Conservation (phyloP, 2,888 invertebrate genomes). For the Tineola bisselliella region DNA sequence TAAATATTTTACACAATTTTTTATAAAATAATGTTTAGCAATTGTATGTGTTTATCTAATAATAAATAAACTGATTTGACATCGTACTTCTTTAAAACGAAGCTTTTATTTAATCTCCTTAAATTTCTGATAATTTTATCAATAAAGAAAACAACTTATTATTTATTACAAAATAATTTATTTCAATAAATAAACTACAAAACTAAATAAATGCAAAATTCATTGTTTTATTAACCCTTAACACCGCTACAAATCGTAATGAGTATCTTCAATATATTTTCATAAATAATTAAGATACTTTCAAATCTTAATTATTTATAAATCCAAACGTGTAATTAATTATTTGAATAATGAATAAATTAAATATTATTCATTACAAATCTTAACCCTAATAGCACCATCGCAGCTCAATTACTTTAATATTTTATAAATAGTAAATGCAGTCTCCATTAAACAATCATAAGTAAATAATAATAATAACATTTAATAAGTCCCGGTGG, state of each 20-base stretch:
- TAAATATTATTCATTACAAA: background rate
- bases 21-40: too few species aligned
- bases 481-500: background rate
- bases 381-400: background rate
- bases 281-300: slow-evolving; percentile 12
- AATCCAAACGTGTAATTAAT: background rate
- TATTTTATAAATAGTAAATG: slow-evolving; percentile 49
- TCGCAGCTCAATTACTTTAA: background rate
- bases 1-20: too few species aligned
- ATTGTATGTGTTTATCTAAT: too few species aligned
- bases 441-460: slow-evolving; percentile 29
- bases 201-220: slow-evolving; percentile 13
- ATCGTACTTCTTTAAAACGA: too few species aligned
- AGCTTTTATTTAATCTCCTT: too few species aligned
- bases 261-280: slow-evolving; percentile 4
- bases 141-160: background rate
- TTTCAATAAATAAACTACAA: slow-evolving; percentile 6
- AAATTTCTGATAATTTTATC: background rate
- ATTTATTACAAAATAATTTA: background rate
- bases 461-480: background rate
- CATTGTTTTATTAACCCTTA: background rate
- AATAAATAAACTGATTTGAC: too few species aligned
- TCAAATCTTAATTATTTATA: slow-evolving; percentile 10
- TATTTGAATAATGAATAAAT: background rate
- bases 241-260: background rate